Percentiles rank a stretch among this genome's conserved stretches.
phyloP scores from a whole-genome alignment of 1,140 invertebrate genomes.

The Melipona quadrifasciata region DNA sequence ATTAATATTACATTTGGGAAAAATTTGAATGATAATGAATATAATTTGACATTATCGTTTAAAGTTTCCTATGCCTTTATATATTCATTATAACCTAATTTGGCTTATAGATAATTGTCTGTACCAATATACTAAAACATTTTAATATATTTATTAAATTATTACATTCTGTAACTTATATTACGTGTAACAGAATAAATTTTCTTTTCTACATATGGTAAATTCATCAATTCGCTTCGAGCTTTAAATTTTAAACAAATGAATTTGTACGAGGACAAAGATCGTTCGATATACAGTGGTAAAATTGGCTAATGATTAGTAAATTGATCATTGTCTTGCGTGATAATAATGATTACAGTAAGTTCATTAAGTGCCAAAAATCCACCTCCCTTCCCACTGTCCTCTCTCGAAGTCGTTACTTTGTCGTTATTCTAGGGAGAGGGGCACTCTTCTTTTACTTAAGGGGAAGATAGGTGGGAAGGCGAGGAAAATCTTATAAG shows the following conservation, averaged over 20 bases:
- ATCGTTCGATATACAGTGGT: constrained; percentile 42
- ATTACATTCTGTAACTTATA: too few relatives aligned
- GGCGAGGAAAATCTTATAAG: constrained; percentile 72
- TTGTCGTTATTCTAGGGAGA: constrained; percentile 30
- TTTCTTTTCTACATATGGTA: not conserved
- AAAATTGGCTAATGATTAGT: constrained; percentile 23
- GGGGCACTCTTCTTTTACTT: constrained; percentile 44
- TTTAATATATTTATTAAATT: too few relatives aligned
- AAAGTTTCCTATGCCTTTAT: not conserved
- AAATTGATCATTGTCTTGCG: constrained; percentile 9
- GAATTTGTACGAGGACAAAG: constrained; percentile 48
- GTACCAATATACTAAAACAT: not conserved
- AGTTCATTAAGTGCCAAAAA: constrained; percentile 64
- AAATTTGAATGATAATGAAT: not conserved
- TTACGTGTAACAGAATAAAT: not conserved
- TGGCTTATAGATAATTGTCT: too few relatives aligned
- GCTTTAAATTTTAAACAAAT: not conserved
- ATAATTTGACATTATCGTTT: not conserved
- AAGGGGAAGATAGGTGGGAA: constrained; percentile 54
- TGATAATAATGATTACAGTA: constrained; percentile 60
- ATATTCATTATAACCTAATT: not conserved
- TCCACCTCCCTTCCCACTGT: constrained; percentile 44
- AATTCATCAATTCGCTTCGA: not conserved
- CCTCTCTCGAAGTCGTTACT: constrained; percentile 33
- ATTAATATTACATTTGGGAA: not conserved